These are phyloP conservation scores for Euura lappo DNA, from an alignment of 1,140 invertebrate species.

Conservation along the genomic window DNA sequence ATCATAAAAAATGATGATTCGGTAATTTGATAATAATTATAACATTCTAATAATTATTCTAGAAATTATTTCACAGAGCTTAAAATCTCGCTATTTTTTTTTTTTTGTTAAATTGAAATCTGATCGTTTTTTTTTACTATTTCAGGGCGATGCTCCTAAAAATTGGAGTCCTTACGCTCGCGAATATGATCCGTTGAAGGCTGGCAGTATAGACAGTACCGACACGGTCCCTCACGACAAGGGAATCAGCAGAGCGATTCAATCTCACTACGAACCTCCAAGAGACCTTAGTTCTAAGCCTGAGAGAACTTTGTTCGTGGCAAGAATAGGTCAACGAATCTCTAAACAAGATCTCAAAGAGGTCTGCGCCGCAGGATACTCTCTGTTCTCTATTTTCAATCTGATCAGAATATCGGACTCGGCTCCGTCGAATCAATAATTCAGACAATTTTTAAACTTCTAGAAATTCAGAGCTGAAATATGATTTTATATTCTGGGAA, in stretches of 20 bases:
- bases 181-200: constrained; percentile 72
- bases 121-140: constrained; percentile 11
- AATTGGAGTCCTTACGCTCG: constrained; percentile 63
- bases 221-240: constrained; percentile 83
- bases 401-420: too few species aligned
- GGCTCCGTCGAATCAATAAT: too few species aligned
- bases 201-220: constrained; percentile 85
- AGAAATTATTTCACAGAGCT: too few species aligned
- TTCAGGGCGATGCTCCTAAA: constrained; percentile 38
- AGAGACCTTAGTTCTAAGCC: constrained; percentile 73
- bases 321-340: constrained; percentile 76
- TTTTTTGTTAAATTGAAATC: not conserved
- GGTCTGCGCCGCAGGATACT: constrained; percentile 24
- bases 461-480: too few species aligned
- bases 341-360: constrained; percentile 59
- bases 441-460: too few species aligned
- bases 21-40: too few species aligned
- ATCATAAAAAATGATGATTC: too few species aligned
- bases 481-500: too few species aligned
- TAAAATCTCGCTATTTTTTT: too few species aligned
- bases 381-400: too few species aligned
- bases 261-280: constrained; percentile 73
- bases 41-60: too few species aligned
- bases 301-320: constrained; percentile 78
- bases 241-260: constrained; percentile 75